These are phyloP conservation scores for Leptodactylus fuscus DNA, from an alignment of 2,113 vertebrate genomes.

Conservation along the genomic window DNA sequence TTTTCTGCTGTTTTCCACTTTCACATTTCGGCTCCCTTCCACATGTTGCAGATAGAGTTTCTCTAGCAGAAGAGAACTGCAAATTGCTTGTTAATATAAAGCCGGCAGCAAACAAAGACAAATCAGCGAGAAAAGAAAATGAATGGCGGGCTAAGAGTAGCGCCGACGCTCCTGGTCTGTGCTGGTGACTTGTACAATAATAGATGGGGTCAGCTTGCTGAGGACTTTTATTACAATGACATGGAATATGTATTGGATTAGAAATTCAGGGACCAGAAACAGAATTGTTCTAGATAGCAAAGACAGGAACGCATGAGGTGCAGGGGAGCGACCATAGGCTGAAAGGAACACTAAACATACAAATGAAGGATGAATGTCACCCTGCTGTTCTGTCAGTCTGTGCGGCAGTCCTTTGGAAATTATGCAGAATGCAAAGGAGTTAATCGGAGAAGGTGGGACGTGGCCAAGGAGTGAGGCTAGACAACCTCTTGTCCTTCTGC, in stretches of 20 bases:
- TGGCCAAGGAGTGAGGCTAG: no score
- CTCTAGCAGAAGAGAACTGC: conserved; percentile 51
- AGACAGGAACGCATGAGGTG: neutral
- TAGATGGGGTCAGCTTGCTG: neutral
- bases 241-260: neutral
- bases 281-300: neutral
- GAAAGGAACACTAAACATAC: no score
- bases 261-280: no score
- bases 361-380: no score
- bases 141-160: conserved; percentile 19
- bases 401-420: no score
- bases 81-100: conserved; percentile 62
- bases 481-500: no score
- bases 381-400: no score
- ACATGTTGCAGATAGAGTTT: conserved; percentile 56
- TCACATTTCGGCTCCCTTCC: conserved; percentile 13
- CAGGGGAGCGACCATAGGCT: no score
- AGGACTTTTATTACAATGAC: neutral
- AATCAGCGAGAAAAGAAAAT: conserved; percentile 52
- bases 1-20: conserved; percentile 47
- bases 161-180: neutral
- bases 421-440: no score
- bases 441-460: no score
- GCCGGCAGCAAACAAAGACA: conserved; percentile 46
- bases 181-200: neutral